Percentiles rank a stretch among this genome's conserved stretches.
Conservation (phyloP, 2,888 invertebrate species). For the Macrosoma leucophasiata region DNA sequence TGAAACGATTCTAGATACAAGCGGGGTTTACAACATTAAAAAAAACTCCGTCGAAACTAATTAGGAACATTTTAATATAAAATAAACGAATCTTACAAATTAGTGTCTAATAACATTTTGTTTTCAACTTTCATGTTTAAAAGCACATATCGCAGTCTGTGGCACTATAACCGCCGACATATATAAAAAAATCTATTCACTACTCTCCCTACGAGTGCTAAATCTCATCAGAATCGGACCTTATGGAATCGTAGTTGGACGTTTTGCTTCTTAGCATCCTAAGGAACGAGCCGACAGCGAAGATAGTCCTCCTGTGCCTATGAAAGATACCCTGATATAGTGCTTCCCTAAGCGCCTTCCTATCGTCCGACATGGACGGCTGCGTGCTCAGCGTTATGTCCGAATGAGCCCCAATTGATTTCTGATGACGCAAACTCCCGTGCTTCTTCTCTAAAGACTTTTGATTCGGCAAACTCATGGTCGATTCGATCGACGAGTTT, state of each 20-base stretch:
- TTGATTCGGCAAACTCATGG: constrained; percentile 71
- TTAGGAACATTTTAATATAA: constrained; percentile 70
- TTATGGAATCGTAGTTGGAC: constrained; percentile 85
- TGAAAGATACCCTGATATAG: constrained; percentile 86
- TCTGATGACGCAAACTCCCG: constrained; percentile 76
- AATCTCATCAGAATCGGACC: constrained; percentile 75
- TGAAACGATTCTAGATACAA: constrained; percentile 25
- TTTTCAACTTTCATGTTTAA: constrained; percentile 39
- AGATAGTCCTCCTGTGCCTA: constrained; percentile 84
- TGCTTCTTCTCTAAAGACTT: constrained; percentile 72
- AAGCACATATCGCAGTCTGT: constrained; percentile 63
- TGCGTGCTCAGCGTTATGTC: constrained; percentile 72
- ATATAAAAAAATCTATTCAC: constrained; percentile 30
- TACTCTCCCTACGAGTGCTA: constrained; percentile 46
- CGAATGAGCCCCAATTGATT: constrained; percentile 76
- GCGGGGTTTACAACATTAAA: constrained; percentile 40
- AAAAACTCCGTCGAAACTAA: constrained; percentile 43
- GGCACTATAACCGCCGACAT: constrained; percentile 54
- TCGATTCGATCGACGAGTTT: constrained; percentile 70
- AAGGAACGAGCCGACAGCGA: constrained; percentile 84
- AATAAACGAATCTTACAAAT: constrained; percentile 44
- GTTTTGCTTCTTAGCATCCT: constrained; percentile 84
- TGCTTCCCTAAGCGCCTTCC: constrained; percentile 83
- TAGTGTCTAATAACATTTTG: constrained; percentile 45
- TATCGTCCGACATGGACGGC: constrained; percentile 71